A percentile compares a stretch with the other conserved stretches of the same genome.
Conservation (phyloP, 2,888 invertebrate species). For the Agonopterix alstromeriana region DNA sequence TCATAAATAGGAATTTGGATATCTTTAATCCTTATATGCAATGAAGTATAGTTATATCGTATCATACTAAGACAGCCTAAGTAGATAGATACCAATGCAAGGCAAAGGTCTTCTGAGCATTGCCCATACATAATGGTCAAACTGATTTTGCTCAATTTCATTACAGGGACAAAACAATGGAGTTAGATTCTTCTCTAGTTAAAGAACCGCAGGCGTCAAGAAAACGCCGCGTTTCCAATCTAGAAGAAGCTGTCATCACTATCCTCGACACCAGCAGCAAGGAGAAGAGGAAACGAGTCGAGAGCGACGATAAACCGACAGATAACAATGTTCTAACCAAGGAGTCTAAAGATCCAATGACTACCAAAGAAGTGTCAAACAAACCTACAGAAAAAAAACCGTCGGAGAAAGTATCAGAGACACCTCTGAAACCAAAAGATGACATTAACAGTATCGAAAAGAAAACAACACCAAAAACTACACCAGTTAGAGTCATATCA, state of each 20-base stretch:
- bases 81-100: no score
- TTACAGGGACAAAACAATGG: slow-evolving; percentile 33
- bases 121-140: no score
- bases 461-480: not conserved
- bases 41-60: no score
- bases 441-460: slow-evolving; percentile 18
- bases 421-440: slow-evolving; percentile 12
- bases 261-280: slow-evolving; percentile 29
- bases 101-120: no score
- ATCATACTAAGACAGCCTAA: no score
- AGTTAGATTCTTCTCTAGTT: slow-evolving; percentile 18
- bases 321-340: slow-evolving; percentile 8
- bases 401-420: not conserved
- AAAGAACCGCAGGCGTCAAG: slow-evolving; percentile 23
- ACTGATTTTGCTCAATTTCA: not conserved
- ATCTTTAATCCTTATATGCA: no score
- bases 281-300: slow-evolving; percentile 36
- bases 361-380: not conserved
- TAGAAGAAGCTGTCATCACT: slow-evolving; percentile 47
- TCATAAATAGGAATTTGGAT: no score
- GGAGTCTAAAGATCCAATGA: not conserved
- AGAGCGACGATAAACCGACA: slow-evolving; percentile 15
- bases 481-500: slow-evolving; percentile 14
- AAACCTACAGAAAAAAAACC: not conserved
- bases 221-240: slow-evolving; percentile 54